A percentile compares a stretch with the other conserved stretches of the same genome.
These are phyloP conservation scores for Anastrepha ludens DNA, from an alignment of 1,140 invertebrate species.

Conservation along the genomic window DNA sequence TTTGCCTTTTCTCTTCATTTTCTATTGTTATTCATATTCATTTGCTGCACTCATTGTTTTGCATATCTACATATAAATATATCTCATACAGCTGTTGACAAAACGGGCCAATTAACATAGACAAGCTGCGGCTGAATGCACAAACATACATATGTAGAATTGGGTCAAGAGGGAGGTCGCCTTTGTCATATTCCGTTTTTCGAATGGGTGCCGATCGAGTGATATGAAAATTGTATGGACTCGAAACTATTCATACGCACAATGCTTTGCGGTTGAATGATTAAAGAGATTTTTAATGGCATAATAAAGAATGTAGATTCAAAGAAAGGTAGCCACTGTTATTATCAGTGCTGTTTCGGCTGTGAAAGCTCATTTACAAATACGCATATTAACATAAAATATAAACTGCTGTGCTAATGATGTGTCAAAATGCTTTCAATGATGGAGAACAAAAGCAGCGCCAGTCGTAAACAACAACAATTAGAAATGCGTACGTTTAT, in stretches of 20 bases:
- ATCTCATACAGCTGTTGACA: constrained; percentile 30
- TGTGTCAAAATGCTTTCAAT: background rate
- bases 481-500: background rate
- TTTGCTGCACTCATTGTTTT: constrained; percentile 24
- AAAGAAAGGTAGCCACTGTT: background rate
- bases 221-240: background rate
- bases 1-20: background rate
- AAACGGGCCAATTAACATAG: constrained; percentile 35
- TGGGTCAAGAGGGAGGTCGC: constrained; percentile 7
- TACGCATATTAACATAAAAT: background rate
- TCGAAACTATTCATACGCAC: constrained; percentile 16
- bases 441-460: background rate
- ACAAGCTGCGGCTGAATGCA: constrained; percentile 25
- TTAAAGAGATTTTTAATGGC: background rate
- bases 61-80: background rate
- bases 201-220: background rate
- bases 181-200: background rate
- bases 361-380: background rate
- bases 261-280: background rate
- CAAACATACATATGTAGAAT: background rate
- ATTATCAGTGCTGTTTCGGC: background rate
- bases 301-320: background rate
- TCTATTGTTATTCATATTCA: constrained; percentile 18
- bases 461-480: background rate
- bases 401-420: background rate